Evolutionary conservation across 1,140 invertebrate species (phyloP).

Genomic region (Anagrus nilaparvatae): DNA sequence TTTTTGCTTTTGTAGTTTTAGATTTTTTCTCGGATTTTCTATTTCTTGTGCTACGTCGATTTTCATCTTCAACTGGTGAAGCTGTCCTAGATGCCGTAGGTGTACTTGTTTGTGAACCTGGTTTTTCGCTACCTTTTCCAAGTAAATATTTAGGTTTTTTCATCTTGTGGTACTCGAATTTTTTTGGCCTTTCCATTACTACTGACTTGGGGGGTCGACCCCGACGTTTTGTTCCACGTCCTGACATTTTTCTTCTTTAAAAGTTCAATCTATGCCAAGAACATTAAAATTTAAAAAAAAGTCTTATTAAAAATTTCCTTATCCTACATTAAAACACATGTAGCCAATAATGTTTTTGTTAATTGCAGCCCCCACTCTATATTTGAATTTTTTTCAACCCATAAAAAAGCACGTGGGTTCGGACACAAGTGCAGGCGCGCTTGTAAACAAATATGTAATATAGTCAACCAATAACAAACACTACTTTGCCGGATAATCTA

Average conservation of each 20-base stretch:
- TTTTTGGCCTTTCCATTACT: slow-evolving; percentile 68
- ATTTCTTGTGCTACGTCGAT: slow-evolving; percentile 48
- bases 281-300: no score
- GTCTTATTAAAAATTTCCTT: no score
- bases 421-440: no score
- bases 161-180: slow-evolving; percentile 76
- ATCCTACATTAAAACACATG: no score
- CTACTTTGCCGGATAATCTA: no score
- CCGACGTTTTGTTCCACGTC: slow-evolving; percentile 73
- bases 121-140: slow-evolving; percentile 53
- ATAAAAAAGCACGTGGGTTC: no score
- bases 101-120: slow-evolving; percentile 56
- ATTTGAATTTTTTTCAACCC: no score
- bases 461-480: slow-evolving; percentile 37
- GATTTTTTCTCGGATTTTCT: slow-evolving; percentile 46
- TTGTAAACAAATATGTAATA: slow-evolving; percentile 52
- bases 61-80: slow-evolving; percentile 61
- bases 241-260: slow-evolving; percentile 55
- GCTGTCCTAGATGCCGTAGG: slow-evolving; percentile 64
- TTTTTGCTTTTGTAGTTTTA: slow-evolving; percentile 28
- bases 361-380: no score
- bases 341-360: slow-evolving; percentile 41
- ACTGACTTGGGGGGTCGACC: slow-evolving; percentile 82
- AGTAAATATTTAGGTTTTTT: slow-evolving; percentile 87
- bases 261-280: no score